Conservation (phyloP, 1,140 invertebrate species). For the Anoplophora glabripennis region DNA sequence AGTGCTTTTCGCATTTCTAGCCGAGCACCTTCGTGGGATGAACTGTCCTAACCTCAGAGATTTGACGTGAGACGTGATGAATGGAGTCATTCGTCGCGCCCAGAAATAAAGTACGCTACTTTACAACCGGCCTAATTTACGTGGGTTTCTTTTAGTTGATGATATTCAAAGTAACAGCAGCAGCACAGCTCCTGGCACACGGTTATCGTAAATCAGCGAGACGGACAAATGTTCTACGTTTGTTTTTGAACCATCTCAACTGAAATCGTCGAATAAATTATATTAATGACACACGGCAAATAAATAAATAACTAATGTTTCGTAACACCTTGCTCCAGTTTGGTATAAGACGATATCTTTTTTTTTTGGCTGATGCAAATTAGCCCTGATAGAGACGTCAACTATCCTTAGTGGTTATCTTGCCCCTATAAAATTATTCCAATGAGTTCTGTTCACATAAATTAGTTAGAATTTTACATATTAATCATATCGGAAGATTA, state of each 20-base stretch:
- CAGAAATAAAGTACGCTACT: conserved; percentile 36
- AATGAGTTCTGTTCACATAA: too few relatives aligned
- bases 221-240: conserved; percentile 27
- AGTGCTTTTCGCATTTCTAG: conserved; percentile 7
- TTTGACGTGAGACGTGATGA: conserved; percentile 35
- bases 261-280: conserved; percentile 22
- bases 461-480: too few relatives aligned
- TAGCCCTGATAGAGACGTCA: too few relatives aligned
- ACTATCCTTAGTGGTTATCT: too few relatives aligned
- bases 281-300: not conserved
- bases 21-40: conserved; percentile 21
- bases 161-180: conserved; percentile 23
- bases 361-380: too few relatives aligned
- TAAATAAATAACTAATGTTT: not conserved
- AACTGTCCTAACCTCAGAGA: conserved; percentile 31
- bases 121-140: conserved; percentile 34
- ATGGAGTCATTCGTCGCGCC: conserved; percentile 35
- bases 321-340: too few relatives aligned
- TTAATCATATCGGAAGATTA: too few relatives aligned
- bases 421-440: too few relatives aligned
- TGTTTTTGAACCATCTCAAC: conserved; percentile 24
- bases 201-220: conserved; percentile 29
- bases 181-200: conserved; percentile 21
- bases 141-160: conserved; percentile 25
- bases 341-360: too few relatives aligned